Base-by-base conservation (phyloP, 2,113 vertebrate species). In the Taurulus bubalis region DNA sequence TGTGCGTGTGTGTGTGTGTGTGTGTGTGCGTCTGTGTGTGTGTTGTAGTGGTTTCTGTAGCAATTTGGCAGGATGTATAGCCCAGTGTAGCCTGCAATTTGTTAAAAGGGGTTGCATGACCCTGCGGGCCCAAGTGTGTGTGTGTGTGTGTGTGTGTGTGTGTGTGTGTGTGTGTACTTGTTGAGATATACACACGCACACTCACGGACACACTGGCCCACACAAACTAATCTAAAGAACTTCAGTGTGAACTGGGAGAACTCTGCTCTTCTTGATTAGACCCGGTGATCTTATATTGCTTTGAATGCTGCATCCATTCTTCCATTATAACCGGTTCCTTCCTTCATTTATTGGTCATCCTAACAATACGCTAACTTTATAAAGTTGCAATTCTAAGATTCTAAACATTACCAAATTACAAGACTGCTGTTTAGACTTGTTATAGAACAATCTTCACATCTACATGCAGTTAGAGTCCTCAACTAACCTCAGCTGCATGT, bases 141-240 rank as follows among this genome's bases (percentile, higher is more conserved):
- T 20, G 7, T 30, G 56, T 59, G 56, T 59, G 55, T 28, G 55
- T 28, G 55, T 7, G 55, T 28, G n/a, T 28, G 55, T 28, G 9
- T 28, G 9, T 56, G 53, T 56, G 53, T 56, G n/a, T 58, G 55
- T 58, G 26, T 59, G 56, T 59, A 83, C 45, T 73, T 89, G 68
- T 73, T 51, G n/a, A 11, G 51, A 62, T 47, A 79, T 18, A 60
- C 56, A 79, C 34, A 62, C 77, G 64, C 34, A 47, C 69, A 65
- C 63, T 40, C 38, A 58, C 22, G 62, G 42, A 70, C 75, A 55
- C 58, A 71, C 76, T 42, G 40, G 49, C 42, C 26, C 65, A 70
- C 55, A 20, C 30, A 28, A 11, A 49, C 15, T 38, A 36, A 63
- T 63, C 18, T 36, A 53, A 49, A 68, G 42, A 68, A 49, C 45